These are phyloP conservation scores for Natrix natrix DNA, from an alignment of 2,797 vertebrate species.

Conservation along the genomic window DNA sequence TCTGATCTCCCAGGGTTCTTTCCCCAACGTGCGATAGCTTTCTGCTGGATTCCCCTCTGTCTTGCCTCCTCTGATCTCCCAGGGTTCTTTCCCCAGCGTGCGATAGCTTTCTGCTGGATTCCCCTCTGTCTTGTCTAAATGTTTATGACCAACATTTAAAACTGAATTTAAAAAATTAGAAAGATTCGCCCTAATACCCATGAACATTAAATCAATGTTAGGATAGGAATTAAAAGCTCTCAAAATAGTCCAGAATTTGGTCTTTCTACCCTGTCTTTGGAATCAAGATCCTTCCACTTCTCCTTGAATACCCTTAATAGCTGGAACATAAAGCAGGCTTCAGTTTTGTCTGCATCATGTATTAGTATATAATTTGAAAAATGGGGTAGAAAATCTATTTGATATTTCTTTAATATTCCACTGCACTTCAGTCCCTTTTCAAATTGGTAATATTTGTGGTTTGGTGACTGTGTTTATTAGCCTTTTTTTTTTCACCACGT, in stretches of 20 bases:
- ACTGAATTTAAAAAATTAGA: background rate
- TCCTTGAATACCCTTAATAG: conserved; percentile 15
- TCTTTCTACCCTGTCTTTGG: conserved; percentile 21
- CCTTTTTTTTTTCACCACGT: conserved; percentile 16
- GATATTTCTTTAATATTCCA: conserved; percentile 4
- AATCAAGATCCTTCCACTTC: conserved; percentile 47
- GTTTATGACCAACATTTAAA: background rate
- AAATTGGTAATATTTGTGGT: conserved; percentile 32
- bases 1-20: too few species aligned
- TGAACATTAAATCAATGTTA: background rate
- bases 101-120: too few species aligned
- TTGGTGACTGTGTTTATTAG: conserved; percentile 28
- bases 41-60: too few species aligned
- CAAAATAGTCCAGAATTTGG: background rate
- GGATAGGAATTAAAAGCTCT: conserved; percentile 24
- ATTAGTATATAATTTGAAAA: background rate
- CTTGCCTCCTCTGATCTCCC: too few species aligned
- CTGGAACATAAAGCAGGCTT: conserved; percentile 48
- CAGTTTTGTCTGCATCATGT: conserved; percentile 34
- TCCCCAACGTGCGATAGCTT: too few species aligned
- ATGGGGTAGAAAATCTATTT: background rate
- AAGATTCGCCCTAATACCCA: background rate
- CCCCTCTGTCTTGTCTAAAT: too few species aligned
- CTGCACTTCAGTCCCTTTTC: background rate
- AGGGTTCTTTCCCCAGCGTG: too few species aligned